phyloP scores from a whole-genome alignment of 2,797 vertebrate species.

The Poecilia gillii region DNA sequence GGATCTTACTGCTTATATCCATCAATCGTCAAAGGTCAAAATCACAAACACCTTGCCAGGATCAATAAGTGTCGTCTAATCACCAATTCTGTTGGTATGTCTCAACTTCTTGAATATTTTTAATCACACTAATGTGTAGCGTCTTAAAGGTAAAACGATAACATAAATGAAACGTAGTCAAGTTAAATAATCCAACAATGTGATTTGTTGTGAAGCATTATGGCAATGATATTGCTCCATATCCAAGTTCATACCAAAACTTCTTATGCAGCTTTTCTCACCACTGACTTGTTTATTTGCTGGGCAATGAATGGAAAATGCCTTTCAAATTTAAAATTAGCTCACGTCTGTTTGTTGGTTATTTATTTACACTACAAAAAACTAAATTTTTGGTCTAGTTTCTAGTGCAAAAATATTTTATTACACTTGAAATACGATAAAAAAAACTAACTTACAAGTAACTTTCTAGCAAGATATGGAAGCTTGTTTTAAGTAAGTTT shows the following conservation, averaged over 20 bases:
- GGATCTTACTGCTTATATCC: background rate
- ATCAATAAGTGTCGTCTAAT: background rate
- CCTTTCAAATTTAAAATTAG: background rate
- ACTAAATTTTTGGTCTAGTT: no score
- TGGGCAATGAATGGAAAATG: background rate
- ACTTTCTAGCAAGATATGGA: no score
- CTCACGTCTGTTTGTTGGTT: background rate
- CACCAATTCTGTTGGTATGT: background rate
- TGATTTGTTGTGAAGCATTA: background rate
- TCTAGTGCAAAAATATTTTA: no score
- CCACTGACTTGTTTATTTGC: background rate
- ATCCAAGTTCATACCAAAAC: background rate
- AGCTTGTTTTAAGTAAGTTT: no score
- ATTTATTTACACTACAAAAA: no score
- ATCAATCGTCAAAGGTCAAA: background rate
- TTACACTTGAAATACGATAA: no score
- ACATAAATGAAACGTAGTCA: background rate
- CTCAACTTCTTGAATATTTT: background rate
- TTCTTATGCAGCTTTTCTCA: background rate
- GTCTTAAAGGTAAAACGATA: background rate
- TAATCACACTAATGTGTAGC: background rate
- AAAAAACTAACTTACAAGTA: no score
- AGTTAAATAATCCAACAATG: background rate
- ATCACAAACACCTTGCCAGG: background rate
- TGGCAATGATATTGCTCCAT: background rate